phyloP scores from a whole-genome alignment of 2,113 vertebrate species.

The Phalacrocorax brasilianus region DNA sequence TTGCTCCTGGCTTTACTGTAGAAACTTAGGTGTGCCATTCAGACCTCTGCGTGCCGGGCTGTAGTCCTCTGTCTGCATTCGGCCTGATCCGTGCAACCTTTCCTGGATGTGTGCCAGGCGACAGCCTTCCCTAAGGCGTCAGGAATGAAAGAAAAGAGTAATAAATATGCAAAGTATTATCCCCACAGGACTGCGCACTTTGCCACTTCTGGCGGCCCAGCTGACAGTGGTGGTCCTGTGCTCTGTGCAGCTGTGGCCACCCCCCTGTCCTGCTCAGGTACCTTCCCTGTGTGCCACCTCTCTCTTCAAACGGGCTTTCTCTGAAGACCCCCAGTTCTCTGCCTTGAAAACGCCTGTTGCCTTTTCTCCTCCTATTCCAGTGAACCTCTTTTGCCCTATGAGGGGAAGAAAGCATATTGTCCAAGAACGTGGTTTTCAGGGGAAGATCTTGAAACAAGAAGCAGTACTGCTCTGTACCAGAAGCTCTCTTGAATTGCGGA shows the following conservation, averaged over 20 bases:
- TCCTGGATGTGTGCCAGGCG: neutral
- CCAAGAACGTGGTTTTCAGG: neutral
- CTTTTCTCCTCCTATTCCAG: neutral
- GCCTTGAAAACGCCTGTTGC: neutral
- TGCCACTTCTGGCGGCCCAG: neutral
- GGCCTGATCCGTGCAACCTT: neutral
- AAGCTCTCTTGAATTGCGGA: neutral
- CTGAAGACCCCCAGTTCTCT: neutral
- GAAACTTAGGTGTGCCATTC: neutral
- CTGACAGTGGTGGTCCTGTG: fast-evolving
- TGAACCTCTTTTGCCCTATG: neutral
- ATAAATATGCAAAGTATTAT: neutral
- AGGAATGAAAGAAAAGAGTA: neutral
- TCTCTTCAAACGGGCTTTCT: neutral
- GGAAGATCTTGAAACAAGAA: neutral
- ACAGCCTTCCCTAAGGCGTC: neutral
- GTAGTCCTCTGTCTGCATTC: neutral
- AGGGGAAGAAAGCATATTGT: neutral
- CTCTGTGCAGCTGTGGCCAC: neutral
- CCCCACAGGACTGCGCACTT: neutral
- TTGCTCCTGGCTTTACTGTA: neutral
- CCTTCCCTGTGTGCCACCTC: neutral
- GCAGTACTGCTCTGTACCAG: neutral
- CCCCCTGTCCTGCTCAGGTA: neutral
- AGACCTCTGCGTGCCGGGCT: neutral